Evolutionary conservation across 2,797 vertebrate species (phyloP).

Genomic region (Tragopan temminckii): DNA sequence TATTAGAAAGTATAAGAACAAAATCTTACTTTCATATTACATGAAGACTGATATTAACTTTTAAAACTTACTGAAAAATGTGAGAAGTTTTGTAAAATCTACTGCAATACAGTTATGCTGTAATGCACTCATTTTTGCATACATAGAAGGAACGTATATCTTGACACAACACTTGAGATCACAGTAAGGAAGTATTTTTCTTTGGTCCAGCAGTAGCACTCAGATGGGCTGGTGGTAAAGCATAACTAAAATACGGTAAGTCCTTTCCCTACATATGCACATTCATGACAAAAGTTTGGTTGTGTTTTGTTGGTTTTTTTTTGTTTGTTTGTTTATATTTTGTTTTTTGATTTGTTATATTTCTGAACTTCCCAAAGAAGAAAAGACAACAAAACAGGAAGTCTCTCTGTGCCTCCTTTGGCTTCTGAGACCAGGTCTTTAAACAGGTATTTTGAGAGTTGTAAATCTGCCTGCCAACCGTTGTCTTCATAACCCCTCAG

Average conservation of each 20-base stretch:
- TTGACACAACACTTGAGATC: neutral
- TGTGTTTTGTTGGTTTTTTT: no score
- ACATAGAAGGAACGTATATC: neutral
- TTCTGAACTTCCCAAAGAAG: neutral
- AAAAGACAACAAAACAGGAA: neutral
- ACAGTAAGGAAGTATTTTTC: neutral
- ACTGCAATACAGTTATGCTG: neutral
- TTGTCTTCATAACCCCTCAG: neutral
- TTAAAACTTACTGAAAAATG: neutral
- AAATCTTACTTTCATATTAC: constrained; percentile 23
- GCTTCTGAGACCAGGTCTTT: neutral
- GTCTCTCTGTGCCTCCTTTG: neutral
- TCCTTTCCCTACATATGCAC: neutral
- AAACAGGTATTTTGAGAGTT: neutral
- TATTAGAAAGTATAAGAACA: neutral
- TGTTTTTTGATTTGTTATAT: neutral
- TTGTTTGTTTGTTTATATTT: neutral
- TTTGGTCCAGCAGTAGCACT: neutral
- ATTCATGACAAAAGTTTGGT: neutral
- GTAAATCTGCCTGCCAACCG: neutral
- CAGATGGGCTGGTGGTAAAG: neutral
- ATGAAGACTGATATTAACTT: neutral
- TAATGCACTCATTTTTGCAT: neutral
- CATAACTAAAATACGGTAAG: neutral
- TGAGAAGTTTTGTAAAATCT: neutral